A percentile compares a stretch with the other conserved stretches of the same genome.
Conservation (phyloP, 2,888 invertebrate genomes). For the Liodrosophila aerea region DNA sequence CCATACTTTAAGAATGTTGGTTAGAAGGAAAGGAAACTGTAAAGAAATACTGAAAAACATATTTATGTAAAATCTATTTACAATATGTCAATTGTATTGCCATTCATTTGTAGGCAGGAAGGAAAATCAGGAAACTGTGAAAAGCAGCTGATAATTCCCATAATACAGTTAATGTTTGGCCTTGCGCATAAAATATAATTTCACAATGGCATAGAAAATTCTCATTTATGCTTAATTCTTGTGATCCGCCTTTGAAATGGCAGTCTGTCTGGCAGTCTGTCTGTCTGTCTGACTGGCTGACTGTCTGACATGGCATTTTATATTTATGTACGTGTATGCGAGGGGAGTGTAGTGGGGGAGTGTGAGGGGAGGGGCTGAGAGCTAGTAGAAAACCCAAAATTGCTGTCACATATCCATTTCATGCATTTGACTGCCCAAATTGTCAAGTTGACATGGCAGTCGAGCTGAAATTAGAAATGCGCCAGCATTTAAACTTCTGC, state of each 20-base stretch:
- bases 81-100: too few relatives aligned
- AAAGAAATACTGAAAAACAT: too few relatives aligned
- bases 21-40: too few relatives aligned
- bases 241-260: neutral
- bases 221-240: slow-evolving; percentile 5
- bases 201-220: slow-evolving; percentile 3
- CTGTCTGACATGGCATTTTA: slow-evolving; percentile 4
- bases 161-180: slow-evolving; percentile 7
- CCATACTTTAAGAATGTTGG: too few relatives aligned
- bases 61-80: too few relatives aligned
- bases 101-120: neutral
- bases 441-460: slow-evolving; percentile 69
- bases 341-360: neutral
- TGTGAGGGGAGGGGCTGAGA: neutral
- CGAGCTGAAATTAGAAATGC: slow-evolving; percentile 68
- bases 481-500: slow-evolving; percentile 67
- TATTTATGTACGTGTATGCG: slow-evolving; percentile 17
- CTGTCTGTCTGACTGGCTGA: neutral
- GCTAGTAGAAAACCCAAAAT: slow-evolving; percentile 27
- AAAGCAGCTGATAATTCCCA: too few relatives aligned
- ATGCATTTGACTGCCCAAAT: slow-evolving; percentile 73
- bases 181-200: slow-evolving; percentile 4
- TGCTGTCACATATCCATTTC: slow-evolving; percentile 62
- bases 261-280: neutral
- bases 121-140: neutral